Base-by-base conservation (phyloP, 2,888 invertebrate species). In the Epicampocera succincta region DNA sequence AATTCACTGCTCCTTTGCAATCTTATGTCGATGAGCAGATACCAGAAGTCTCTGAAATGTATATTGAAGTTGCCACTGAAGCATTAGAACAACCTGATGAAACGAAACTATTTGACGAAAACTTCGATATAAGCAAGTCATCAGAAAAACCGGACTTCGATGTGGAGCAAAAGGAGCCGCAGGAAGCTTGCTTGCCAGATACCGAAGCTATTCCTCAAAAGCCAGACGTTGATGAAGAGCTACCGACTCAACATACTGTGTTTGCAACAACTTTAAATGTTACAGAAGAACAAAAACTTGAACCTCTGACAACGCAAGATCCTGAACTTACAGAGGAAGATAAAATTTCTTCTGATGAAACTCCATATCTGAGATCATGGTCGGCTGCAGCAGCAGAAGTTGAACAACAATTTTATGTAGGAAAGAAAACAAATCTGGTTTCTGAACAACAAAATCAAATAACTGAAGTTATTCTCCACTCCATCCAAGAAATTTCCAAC, bases 331-430 rank as follows among this genome's bases (percentile, higher is more conserved):
- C 15, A 12, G 40, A 60, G 40, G 17, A 33, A 33, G 33, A 33
- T 9, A 33, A 33, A 9, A 33, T 8, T 1, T 1, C 33, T 9
- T 5, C 8, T 8, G 33, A 8, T 17, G 29, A 54, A 5, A 58
- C 73, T 69, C 13, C 73, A 54, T 84, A 74, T 29, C n/a, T 84
- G 11, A 77, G 80, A n/a, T 83, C 73, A 40, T 78, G 83, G 63
- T 83, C 83, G 1, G 76, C 38, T 12, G 78, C 78, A 50, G 74
- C 80, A 19, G 75, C 80, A 9, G 84, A 80, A 77, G 52, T 79
- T 60, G 78, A 79, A 54, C 58, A 73, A 1, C 78, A 69, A 21
- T 13, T 75, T n/a, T n/a, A 33, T 44, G 8, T 17, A 0, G 15
- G 6, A 12, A 54, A 25, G 3, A 61, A 77, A 48, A 5, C 29